Evolutionary conservation across 2,797 vertebrate species (phyloP).

Genomic region (Gephyroberyx darwinii): DNA sequence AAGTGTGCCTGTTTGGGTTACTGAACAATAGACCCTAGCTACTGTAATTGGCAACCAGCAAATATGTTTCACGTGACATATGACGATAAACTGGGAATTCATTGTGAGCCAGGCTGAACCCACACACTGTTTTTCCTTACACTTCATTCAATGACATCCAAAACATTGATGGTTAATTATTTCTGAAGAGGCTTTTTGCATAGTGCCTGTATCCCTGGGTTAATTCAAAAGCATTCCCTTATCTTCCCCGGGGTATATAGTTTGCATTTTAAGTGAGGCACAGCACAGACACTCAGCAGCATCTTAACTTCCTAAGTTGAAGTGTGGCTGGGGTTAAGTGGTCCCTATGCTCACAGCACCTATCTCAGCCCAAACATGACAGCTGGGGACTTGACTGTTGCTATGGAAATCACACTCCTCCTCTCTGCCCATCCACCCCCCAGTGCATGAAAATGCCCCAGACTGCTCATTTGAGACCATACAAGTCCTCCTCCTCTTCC

Average conservation of each 20-base stretch:
- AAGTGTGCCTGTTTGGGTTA: conserved; percentile 16
- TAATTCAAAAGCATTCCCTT: conserved; percentile 80
- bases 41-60: conserved; percentile 11
- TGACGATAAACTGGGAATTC: conserved; percentile 38
- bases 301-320: conserved; percentile 85
- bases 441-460: conserved; percentile 78
- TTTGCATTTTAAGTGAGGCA: conserved; percentile 86
- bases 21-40: conserved; percentile 36
- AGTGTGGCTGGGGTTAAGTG: conserved; percentile 86
- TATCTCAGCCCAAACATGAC: conserved; percentile 84
- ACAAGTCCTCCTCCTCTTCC: conserved; percentile 72
- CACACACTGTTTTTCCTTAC: conserved; percentile 48
- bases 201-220: conserved; percentile 73
- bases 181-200: conserved; percentile 74
- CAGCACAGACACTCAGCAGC: conserved; percentile 82
- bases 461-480: conserved; percentile 83
- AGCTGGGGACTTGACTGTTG: conserved; percentile 86
- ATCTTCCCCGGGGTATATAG: conserved; percentile 76
- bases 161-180: conserved; percentile 84
- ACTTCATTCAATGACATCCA: conserved; percentile 73
- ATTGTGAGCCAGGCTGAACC: conserved; percentile 44
- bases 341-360: conserved; percentile 85
- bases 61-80: conserved; percentile 49
- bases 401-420: conserved; percentile 79
- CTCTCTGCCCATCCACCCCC: conserved; percentile 22